These are phyloP conservation scores for Hydrochoerus hydrochaeris DNA, from an alignment of 2,113 vertebrate species.

Conservation along the genomic window DNA sequence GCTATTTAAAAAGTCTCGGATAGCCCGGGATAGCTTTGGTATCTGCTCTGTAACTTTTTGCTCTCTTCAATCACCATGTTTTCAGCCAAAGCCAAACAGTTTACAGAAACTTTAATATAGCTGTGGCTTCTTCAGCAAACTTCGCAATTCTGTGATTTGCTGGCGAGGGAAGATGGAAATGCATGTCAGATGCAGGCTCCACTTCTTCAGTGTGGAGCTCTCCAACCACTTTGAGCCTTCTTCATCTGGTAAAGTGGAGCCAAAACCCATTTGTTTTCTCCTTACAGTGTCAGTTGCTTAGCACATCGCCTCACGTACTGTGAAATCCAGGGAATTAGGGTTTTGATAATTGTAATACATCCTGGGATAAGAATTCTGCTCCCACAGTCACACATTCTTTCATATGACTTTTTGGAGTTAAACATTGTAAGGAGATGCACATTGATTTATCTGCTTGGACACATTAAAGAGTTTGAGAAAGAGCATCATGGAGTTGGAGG, in stretches of 20 bases:
- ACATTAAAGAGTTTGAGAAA: neutral
- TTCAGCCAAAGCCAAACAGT: neutral
- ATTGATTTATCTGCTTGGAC: neutral
- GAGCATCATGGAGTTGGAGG: no score
- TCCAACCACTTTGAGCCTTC: neutral
- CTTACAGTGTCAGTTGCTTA: neutral
- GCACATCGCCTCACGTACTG: no score
- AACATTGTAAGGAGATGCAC: neutral
- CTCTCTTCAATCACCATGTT: neutral
- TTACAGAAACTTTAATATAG: neutral
- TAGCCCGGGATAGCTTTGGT: no score
- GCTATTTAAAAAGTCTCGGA: neutral
- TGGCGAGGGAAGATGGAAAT: no score
- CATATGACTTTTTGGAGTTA: no score
- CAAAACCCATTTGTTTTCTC: neutral
- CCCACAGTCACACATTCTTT: neutral
- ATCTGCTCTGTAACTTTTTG: neutral
- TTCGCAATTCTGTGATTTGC: no score
- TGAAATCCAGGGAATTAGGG: neutral
- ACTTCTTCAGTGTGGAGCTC: neutral
- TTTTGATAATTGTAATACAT: neutral
- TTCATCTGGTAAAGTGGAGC: neutral
- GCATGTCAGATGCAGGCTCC: neutral
- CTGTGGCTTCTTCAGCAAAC: neutral
- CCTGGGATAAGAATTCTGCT: neutral